These are phyloP conservation scores for Euphonia xanthogaster DNA, from an alignment of 2,797 vertebrate genomes.

Conservation along the genomic window DNA sequence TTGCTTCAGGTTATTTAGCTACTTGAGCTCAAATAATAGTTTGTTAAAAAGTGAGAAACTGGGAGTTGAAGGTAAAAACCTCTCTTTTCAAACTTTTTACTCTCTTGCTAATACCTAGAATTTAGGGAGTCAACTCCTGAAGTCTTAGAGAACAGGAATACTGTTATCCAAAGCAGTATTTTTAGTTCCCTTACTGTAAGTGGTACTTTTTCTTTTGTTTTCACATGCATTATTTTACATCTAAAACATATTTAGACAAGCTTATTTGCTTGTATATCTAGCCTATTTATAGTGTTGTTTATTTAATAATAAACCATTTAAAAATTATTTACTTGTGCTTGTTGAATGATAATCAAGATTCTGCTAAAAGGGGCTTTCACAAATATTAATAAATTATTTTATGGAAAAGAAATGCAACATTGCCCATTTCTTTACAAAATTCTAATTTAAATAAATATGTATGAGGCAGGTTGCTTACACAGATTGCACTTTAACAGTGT, in stretches of 20 bases:
- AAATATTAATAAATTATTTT: conserved; percentile 19
- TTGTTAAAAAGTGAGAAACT: background rate
- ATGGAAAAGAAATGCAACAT: background rate
- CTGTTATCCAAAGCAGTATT: background rate
- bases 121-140: background rate
- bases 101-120: background rate
- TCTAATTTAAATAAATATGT: background rate
- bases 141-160: background rate
- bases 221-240: background rate
- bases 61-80: background rate
- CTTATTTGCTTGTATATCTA: background rate
- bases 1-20: background rate
- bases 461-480: background rate
- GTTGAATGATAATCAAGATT: conserved; percentile 25
- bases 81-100: background rate
- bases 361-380: background rate
- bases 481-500: background rate
- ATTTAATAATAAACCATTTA: conserved; percentile 28
- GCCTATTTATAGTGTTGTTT: conserved; percentile 10
- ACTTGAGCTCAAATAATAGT: background rate
- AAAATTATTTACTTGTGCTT: background rate
- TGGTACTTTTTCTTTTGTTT: background rate
- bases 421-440: background rate
- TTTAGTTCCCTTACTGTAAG: background rate
- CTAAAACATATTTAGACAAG: background rate